phyloP scores from a whole-genome alignment of 1,140 invertebrate species.

The Trissolcus basalis region DNA sequence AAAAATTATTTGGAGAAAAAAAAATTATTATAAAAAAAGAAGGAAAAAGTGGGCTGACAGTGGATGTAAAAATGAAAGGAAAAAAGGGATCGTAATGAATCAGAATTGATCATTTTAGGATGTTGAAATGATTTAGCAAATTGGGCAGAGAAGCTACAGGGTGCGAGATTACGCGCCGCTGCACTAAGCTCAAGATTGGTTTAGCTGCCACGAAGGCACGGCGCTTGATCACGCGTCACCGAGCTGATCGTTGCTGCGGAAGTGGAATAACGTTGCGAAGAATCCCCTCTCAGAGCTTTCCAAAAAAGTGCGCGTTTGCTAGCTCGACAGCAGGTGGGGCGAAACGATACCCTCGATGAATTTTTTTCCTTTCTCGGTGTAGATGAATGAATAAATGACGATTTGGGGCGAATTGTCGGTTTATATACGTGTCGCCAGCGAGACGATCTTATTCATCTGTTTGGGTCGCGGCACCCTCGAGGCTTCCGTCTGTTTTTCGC shows the following conservation, averaged over 20 bases:
- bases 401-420: conserved; percentile 64
- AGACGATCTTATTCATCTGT: conserved; percentile 38
- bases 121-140: conserved; percentile 71
- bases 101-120: conserved; percentile 69
- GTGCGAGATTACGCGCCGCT: conserved; percentile 65
- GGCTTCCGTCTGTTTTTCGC: conserved; percentile 57
- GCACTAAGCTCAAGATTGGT: conserved; percentile 75
- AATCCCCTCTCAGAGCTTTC: conserved; percentile 38
- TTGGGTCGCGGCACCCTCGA: conserved; percentile 21
- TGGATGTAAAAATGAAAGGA: conserved; percentile 31
- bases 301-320: conserved; percentile 29
- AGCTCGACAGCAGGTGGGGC: conserved; percentile 65
- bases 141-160: conserved; percentile 58
- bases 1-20: no score
- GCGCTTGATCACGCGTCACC: conserved; percentile 73
- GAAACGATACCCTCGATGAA: conserved; percentile 59
- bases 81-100: conserved; percentile 41
- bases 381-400: conserved; percentile 53
- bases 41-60: no score
- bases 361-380: conserved; percentile 14
- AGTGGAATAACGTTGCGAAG: conserved; percentile 40
- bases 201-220: conserved; percentile 74
- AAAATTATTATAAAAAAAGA: no score
- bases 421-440: conserved; percentile 51
- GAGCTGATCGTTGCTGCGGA: conserved; percentile 61